Base-by-base conservation (phyloP, 2,113 vertebrate genomes). In the Trichomycterus rosablanca region DNA sequence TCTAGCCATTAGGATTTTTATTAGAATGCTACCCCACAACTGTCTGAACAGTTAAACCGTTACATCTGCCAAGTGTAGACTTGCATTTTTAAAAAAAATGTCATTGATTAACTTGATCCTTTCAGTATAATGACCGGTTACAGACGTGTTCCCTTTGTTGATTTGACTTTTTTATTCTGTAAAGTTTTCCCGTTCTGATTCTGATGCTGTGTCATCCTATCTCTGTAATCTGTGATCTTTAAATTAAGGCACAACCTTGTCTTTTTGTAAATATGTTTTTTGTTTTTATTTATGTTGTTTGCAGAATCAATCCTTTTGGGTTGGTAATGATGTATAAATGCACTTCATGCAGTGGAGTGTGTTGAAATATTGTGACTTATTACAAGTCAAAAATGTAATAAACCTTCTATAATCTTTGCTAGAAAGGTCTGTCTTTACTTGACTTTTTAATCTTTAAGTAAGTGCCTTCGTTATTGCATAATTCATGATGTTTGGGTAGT, bases 321-420 rank as follows among this genome's bases (percentile, higher is more conserved):
- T 97, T 97, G 95, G 87, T 92, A 89, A 80, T 88, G 76, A 46
- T 62, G 75, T 90, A 88, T 85, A 83, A 89, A 89, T 88, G 78
- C 84, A 87, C 91, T 89, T 86, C 75, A 74, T 80, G 7, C 76
- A 40, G 73, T 67, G 83, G 79, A 85, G 94, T 88, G 92, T 86
- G 77, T 92, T 89, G 86, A 86, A 87, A 88, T 92, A 94, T 87
- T 88, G 88, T 91, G 95, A 97, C 96, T 97, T 97, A 90, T 93
- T 95, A 92, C 86, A 97, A 98, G 95, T 98, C 96, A 91, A 87
- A 91, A n/a, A 89, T 94, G 93, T 91, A 97, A 97, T 97, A 97
- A 98, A 98, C 88, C 69, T 89, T 89, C 80, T 87, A 84, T 83
- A 80, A 81, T 68, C 51, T 86, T 87, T 82, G 76, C 80, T 83